Base-by-base conservation (phyloP, 2,113 vertebrate genomes). In the Cygnus buccinator region DNA sequence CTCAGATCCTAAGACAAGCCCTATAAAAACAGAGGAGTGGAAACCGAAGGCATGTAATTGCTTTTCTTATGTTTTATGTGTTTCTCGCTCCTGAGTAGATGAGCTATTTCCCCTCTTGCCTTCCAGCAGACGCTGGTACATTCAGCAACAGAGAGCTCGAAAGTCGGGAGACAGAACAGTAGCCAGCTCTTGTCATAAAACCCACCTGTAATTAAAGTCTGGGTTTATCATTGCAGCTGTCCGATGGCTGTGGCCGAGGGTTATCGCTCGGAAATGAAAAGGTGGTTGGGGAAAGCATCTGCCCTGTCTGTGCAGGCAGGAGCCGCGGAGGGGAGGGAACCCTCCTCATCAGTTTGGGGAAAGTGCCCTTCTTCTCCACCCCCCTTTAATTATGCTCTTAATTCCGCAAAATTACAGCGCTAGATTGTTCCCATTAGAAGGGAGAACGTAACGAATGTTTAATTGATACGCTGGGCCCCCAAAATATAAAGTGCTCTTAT, bases 21-120 rank as follows among this genome's bases (percentile, higher is more conserved):
- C 93, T 63, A 41, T 88, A 89, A 97, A 95, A 84, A 22, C 91
- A 41, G 61, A 76, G 94, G 79, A 90, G 58, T 71, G 95, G 88
- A 63, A 96, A 19, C 94, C 21, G 18, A 70, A 92, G 74, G 95
- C 93, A 90, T 93, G 95, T 91, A 94, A 97, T 97, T 97, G 91
- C 95, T 96, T 96, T 94, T 18, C 75, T 62, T 22, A 9, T 89
- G 91, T 35, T 93, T 95, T 94, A 88, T 96, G 93, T 82, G 66
- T 52, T 93, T 65, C 87, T 72, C 54, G 70, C 91, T 95, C 70
- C 78, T 13, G 31, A 95, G 84, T 2, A 78, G 94, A 87, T 91
- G 61, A 95, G 91, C 79, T 50, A 1, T 79, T 92, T 48, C 50
- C 65, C 78, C 41, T 52, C 39, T 48, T 41, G 31, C 72, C 86